phyloP scores from a whole-genome alignment of 2,113 vertebrate genomes.

The Abramis brama region DNA sequence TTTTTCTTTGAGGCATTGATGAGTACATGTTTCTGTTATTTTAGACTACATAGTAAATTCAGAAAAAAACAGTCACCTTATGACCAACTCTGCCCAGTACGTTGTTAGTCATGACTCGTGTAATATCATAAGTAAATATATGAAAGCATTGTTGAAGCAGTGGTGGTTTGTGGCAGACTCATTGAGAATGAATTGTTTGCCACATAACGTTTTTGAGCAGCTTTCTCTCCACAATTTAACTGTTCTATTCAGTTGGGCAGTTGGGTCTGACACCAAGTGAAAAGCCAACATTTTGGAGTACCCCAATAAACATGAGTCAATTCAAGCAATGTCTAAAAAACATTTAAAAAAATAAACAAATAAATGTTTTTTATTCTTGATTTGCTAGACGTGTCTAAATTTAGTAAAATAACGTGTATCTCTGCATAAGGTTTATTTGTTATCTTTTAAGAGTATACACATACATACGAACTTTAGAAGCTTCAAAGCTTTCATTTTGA shows the following conservation, averaged over 20 bases:
- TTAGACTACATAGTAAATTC: neutral
- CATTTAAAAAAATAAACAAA: too few relatives aligned
- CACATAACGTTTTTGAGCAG: neutral
- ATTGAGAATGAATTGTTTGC: neutral
- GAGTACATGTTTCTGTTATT: neutral
- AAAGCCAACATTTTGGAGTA: neutral
- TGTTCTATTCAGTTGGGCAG: neutral
- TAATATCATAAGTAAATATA: neutral
- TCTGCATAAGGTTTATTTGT: too few relatives aligned
- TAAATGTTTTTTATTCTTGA: too few relatives aligned
- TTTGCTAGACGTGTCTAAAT: too few relatives aligned
- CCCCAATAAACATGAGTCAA: neutral
- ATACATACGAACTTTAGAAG: too few relatives aligned
- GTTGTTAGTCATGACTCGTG: too few relatives aligned
- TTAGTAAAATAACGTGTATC: too few relatives aligned
- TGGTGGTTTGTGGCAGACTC: neutral
- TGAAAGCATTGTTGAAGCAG: neutral
- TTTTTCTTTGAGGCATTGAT: neutral
- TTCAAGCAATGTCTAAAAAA: neutral
- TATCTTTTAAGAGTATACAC: too few relatives aligned
- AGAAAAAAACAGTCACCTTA: neutral
- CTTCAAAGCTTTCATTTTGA: neutral
- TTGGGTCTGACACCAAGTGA: neutral
- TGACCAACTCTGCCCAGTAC: neutral
- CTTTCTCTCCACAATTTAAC: neutral